Conservation (phyloP, 2,888 invertebrate genomes). For the Drosophila buzzatii region DNA sequence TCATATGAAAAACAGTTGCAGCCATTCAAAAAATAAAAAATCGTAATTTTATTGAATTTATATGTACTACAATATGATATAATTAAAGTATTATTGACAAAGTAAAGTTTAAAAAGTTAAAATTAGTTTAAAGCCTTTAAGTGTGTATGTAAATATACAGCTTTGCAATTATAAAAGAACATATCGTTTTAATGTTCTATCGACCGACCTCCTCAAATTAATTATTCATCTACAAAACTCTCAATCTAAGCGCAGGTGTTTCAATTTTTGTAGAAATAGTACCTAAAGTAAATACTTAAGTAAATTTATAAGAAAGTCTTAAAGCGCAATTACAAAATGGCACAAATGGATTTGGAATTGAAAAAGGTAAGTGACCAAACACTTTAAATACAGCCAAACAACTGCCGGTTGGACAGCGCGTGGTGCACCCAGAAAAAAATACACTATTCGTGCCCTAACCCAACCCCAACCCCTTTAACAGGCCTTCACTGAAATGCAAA, state of each 20-base stretch:
- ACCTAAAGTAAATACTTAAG: slow-evolving; percentile 11
- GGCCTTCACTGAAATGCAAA: slow-evolving; percentile 93
- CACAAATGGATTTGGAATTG: slow-evolving; percentile 84
- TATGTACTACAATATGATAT: neutral
- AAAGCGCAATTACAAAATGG: slow-evolving; percentile 70
- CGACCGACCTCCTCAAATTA: slow-evolving; percentile 30
- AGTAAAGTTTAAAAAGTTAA: neutral
- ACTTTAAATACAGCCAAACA: neutral
- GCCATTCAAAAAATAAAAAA: neutral
- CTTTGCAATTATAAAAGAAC: neutral
- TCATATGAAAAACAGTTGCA: slow-evolving; percentile 5
- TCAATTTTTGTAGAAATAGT: slow-evolving; percentile 32
- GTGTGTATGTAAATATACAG: neutral
- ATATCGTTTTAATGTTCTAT: slow-evolving; percentile 5
- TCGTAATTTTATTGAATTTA: neutral
- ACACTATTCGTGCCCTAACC: slow-evolving; percentile 27
- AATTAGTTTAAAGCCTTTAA: neutral
- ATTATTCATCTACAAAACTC: slow-evolving; percentile 13
- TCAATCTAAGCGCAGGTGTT: slow-evolving; percentile 60
- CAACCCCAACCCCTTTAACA: slow-evolving; percentile 63
- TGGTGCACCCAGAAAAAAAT: slow-evolving; percentile 36
- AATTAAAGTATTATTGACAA: too few relatives aligned
- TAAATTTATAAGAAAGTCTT: slow-evolving; percentile 3
- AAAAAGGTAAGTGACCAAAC: slow-evolving; percentile 78
- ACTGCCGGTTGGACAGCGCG: slow-evolving; percentile 38